phyloP scores from a whole-genome alignment of 2,797 vertebrate genomes.

The Lagocephalus sceleratus region DNA sequence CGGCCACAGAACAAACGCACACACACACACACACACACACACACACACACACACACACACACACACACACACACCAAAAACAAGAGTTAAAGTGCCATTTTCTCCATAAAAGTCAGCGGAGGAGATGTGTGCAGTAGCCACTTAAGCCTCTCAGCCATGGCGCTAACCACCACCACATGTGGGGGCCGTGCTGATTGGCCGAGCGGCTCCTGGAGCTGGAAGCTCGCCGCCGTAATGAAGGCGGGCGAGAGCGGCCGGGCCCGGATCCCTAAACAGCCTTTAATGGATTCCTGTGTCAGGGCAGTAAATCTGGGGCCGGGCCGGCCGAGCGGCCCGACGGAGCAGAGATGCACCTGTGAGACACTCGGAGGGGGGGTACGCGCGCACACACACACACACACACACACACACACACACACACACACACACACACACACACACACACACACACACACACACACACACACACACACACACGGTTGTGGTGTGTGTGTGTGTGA shows the following conservation, averaged over 20 bases:
- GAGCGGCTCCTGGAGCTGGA: slow-evolving; percentile 66
- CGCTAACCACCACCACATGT: slow-evolving; percentile 82
- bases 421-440: slow-evolving; percentile 3
- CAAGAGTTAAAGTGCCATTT: slow-evolving; percentile 73
- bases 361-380: slow-evolving; percentile 38
- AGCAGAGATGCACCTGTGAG: slow-evolving; percentile 77
- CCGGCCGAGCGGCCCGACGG: slow-evolving; percentile 51
- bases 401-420: not conserved
- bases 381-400: slow-evolving; percentile 9
- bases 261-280: slow-evolving; percentile 79
- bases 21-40: slow-evolving; percentile 20
- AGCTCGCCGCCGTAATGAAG: slow-evolving; percentile 82
- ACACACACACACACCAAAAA: slow-evolving; percentile 47
- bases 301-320: slow-evolving; percentile 74
- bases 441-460: slow-evolving; percentile 13
- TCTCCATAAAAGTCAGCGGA: slow-evolving; percentile 74
- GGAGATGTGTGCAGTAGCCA: slow-evolving; percentile 76
- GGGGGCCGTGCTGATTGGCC: slow-evolving; percentile 70
- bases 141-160: slow-evolving; percentile 72
- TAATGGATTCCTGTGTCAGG: slow-evolving; percentile 87
- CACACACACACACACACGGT: slow-evolving; percentile 17
- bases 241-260: slow-evolving; percentile 75
- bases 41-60: slow-evolving; percentile 35
- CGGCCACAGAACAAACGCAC: slow-evolving; percentile 21
- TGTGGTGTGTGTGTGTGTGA: slow-evolving; percentile 35